These are phyloP conservation scores for Drosophila lacertosa DNA, from an alignment of 1,140 invertebrate species.

Conservation along the genomic window DNA sequence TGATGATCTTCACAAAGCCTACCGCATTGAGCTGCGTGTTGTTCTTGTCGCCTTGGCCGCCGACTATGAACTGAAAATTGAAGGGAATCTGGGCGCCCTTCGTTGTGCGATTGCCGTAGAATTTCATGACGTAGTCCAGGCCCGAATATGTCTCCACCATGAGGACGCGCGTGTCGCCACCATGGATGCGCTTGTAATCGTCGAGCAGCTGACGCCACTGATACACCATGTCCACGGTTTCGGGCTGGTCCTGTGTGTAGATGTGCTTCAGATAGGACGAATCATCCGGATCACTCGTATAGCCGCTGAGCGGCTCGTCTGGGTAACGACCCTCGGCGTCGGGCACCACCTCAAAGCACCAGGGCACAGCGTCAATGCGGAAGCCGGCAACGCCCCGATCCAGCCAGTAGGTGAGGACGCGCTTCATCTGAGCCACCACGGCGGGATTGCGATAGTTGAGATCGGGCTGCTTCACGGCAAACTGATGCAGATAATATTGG, in stretches of 20 bases:
- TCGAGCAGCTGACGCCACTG: conserved; percentile 87
- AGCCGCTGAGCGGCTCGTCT: conserved; percentile 86
- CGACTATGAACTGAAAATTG: conserved; percentile 85
- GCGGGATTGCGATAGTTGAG: conserved; percentile 88
- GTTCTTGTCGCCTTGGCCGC: conserved; percentile 83
- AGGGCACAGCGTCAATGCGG: conserved; percentile 87
- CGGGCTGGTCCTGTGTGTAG: conserved; percentile 87
- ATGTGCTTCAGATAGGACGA: conserved; percentile 87
- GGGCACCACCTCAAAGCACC: conserved; percentile 85
- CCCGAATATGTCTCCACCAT: conserved; percentile 88
- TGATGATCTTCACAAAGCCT: conserved; percentile 83
- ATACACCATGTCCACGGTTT: conserved; percentile 87
- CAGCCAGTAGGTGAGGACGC: conserved; percentile 90
- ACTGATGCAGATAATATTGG: conserved; percentile 89
- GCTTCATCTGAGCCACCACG: conserved; percentile 88
- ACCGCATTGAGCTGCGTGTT: conserved; percentile 83
- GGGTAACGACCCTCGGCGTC: conserved; percentile 84
- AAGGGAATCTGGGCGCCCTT: conserved; percentile 87
- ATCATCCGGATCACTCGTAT: conserved; percentile 83
- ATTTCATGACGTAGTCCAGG: conserved; percentile 85
- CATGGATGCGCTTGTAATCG: conserved; percentile 84
- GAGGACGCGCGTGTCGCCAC: conserved; percentile 86
- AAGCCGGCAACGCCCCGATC: conserved; percentile 91
- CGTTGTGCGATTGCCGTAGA: conserved; percentile 86
- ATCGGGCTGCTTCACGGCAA: conserved; percentile 87